A percentile compares a stretch with the other conserved stretches of the same genome.
Conservation (phyloP, 2,797 vertebrate genomes). For the Halcyon chelicuti region DNA sequence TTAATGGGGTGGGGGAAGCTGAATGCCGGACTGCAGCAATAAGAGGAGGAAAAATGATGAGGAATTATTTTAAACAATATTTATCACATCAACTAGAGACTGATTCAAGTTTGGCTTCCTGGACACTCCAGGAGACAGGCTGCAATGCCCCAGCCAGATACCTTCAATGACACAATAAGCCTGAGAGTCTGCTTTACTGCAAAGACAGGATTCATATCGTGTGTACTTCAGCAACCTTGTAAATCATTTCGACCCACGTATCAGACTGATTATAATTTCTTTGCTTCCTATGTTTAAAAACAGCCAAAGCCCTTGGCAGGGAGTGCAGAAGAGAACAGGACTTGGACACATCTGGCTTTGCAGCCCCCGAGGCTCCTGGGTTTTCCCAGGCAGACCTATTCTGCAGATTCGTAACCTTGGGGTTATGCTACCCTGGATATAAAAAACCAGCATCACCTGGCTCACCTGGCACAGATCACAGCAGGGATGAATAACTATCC, state of each 20-base stretch:
- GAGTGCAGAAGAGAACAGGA: background rate
- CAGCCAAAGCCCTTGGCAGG: background rate
- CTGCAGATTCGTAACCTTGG: background rate
- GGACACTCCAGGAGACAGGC: background rate
- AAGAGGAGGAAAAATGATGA: background rate
- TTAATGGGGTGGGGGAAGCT: conserved; percentile 95
- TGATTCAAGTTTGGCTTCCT: background rate
- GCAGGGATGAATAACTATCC: background rate
- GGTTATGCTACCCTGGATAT: background rate
- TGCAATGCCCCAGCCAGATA: background rate
- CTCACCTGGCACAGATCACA: conserved; percentile 20
- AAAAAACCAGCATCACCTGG: background rate
- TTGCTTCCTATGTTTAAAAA: background rate
- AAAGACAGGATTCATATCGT: accelerated
- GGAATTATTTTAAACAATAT: background rate
- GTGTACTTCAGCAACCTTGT: background rate
- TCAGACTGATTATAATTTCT: background rate
- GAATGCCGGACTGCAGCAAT: conserved; percentile 88
- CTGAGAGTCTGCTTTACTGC: background rate
- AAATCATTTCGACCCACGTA: background rate
- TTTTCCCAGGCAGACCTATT: background rate
- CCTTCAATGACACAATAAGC: background rate
- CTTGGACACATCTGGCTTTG: background rate
- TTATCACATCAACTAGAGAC: background rate
- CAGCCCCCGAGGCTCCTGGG: background rate